A percentile compares a stretch with the other conserved stretches of the same genome.
phyloP scores from a whole-genome alignment of 2,797 vertebrate species.

The Falco columbarius region DNA sequence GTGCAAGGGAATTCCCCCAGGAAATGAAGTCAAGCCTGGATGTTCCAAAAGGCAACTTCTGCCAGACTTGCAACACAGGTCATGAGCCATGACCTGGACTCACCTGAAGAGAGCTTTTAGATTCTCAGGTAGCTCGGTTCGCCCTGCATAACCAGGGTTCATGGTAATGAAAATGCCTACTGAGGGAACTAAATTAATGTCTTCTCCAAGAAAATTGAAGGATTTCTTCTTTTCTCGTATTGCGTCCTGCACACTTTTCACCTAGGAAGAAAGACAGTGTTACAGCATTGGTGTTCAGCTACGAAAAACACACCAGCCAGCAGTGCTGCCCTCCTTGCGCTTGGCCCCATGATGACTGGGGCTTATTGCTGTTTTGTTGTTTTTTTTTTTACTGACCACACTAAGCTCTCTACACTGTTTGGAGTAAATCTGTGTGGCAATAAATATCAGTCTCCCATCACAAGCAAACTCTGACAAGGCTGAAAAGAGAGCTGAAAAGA shows the following conservation, averaged over 20 bases:
- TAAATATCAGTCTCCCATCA: not conserved
- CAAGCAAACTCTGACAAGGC: not conserved
- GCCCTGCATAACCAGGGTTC: constrained; percentile 96
- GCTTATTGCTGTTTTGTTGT: not conserved
- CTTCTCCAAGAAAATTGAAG: constrained; percentile 94
- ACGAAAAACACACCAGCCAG: not conserved
- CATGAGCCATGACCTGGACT: not conserved
- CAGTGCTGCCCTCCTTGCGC: not conserved
- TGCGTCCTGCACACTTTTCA: constrained; percentile 96
- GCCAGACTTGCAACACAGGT: not conserved
- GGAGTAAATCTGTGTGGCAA: not conserved
- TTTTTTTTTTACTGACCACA: not conserved
- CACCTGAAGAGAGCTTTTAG: constrained; percentile 97
- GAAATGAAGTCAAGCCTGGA: not conserved
- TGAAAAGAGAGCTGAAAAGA: not conserved
- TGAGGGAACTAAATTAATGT: constrained; percentile 88
- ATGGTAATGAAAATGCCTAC: constrained; percentile 99
- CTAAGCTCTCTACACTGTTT: not conserved
- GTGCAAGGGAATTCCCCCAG: rapidly evolving
- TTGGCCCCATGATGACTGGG: rapidly evolving
- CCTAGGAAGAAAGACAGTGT: constrained; percentile 73
- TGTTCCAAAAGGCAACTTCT: not conserved
- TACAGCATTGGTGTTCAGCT: not conserved
- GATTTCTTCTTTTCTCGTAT: constrained; percentile 89
- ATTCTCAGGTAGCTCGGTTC: constrained; percentile 95